Percentiles rank a stretch among this genome's conserved stretches.
These are phyloP conservation scores for Actinopyga echinites DNA, from an alignment of 53 echinoderm and acorn worm species.

Conservation along the genomic window DNA sequence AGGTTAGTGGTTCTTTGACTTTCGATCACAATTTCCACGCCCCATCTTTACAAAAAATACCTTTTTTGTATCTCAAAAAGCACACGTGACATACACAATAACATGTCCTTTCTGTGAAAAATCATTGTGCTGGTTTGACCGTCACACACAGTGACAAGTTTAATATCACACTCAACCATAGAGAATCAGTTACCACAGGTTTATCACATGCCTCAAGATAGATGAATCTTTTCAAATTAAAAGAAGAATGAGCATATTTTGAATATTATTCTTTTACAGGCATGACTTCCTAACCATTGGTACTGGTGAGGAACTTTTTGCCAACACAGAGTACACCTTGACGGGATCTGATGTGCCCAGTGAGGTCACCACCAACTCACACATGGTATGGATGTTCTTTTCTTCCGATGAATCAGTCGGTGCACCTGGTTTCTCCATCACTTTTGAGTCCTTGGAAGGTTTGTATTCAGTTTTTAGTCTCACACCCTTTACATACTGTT, in stretches of 20 bases:
- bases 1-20: no score
- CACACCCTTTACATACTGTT: background rate
- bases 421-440: slow-evolving; percentile 60
- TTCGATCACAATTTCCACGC: no score
- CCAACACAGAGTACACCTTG: slow-evolving; percentile 47
- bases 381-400: slow-evolving; percentile 74
- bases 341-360: slow-evolving; percentile 59
- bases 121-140: no score
- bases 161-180: no score
- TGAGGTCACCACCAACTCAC: slow-evolving; percentile 32
- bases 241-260: background rate
- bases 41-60: no score
- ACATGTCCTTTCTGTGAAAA: no score
- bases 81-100: no score
- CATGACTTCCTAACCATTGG: slow-evolving; percentile 91
- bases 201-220: no score
- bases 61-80: no score
- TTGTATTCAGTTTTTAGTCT: background rate
- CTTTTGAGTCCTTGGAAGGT: slow-evolving; percentile 62
- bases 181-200: no score
- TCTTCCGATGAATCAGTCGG: slow-evolving; percentile 62
- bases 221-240: background rate
- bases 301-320: slow-evolving; percentile 43
- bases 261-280: slow-evolving; percentile 27
- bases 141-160: no score